Evolutionary conservation across 2,888 invertebrate species (phyloP).

Genomic region (Erebia ligea): DNA sequence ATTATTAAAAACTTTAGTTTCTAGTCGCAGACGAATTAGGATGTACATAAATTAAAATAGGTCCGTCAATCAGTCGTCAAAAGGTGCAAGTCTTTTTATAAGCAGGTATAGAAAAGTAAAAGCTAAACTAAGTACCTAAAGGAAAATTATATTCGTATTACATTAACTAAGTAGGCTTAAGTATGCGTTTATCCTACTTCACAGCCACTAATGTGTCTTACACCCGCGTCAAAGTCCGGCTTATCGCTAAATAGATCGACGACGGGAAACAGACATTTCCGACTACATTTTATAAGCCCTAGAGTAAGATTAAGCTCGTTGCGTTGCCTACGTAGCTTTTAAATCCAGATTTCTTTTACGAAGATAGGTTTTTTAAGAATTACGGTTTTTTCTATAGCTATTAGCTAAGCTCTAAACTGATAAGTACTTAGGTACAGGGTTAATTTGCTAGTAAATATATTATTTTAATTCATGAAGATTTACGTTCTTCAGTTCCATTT

Average conservation of each 20-base stretch:
- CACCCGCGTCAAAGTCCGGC: conserved; percentile 4
- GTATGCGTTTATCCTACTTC: conserved; percentile 1
- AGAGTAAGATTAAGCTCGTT: background rate
- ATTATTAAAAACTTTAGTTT: no score
- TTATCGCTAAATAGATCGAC: conserved; percentile 5
- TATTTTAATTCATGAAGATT: background rate
- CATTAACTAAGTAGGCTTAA: conserved; percentile 7
- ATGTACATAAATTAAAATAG: no score
- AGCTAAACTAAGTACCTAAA: background rate
- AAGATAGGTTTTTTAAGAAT: background rate
- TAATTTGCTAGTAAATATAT: background rate
- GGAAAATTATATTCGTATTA: background rate
- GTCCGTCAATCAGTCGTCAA: no score
- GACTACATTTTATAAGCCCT: background rate
- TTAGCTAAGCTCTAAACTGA: background rate
- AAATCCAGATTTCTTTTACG: background rate
- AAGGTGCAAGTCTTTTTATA: background rate
- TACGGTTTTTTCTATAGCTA: no score
- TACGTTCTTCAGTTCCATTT: background rate
- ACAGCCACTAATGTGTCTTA: conserved; percentile 11
- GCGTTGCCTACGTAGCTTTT: background rate
- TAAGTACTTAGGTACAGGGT: background rate
- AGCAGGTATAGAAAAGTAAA: background rate
- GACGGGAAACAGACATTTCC: background rate
- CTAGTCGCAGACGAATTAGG: no score